phyloP scores from a whole-genome alignment of 1,140 invertebrate species.

The Zaprionus nigranus region DNA sequence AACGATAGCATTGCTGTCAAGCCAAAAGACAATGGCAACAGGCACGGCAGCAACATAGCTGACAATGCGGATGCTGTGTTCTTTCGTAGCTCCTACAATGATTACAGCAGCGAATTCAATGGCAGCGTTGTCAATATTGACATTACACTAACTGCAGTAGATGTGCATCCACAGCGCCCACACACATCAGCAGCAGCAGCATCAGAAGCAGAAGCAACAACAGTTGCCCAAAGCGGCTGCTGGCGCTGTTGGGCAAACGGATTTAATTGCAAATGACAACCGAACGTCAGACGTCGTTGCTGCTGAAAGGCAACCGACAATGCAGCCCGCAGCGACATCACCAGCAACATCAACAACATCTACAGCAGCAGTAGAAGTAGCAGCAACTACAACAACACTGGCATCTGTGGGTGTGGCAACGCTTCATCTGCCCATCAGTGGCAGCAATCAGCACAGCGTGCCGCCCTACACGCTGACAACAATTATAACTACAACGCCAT shows the following conservation, averaged over 20 bases:
- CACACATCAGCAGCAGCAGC: constrained; percentile 22
- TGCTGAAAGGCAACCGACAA: constrained; percentile 43
- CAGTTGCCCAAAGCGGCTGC: constrained; percentile 22
- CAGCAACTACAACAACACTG: constrained; percentile 13
- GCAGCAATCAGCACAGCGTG: constrained; percentile 52
- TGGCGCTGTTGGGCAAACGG: constrained; percentile 55
- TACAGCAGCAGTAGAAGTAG: constrained; percentile 37
- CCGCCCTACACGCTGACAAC: constrained; percentile 68
- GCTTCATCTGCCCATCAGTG: constrained; percentile 28
- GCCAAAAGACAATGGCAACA: constrained; percentile 60
- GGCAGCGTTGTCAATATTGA: constrained; percentile 83
- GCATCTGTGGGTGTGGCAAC: constrained; percentile 25
- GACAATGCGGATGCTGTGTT: constrained; percentile 71
- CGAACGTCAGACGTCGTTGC: constrained; percentile 53
- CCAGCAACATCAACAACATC: constrained; percentile 40
- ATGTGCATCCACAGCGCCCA: constrained; percentile 68
- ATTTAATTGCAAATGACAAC: constrained; percentile 83
- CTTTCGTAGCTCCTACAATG: constrained; percentile 79
- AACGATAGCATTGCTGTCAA: constrained; percentile 23
- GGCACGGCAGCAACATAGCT: constrained; percentile 53
- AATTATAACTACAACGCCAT: constrained; percentile 74
- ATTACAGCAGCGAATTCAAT: constrained; percentile 81
- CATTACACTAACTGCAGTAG: constrained; percentile 82
- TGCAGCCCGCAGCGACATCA: constrained; percentile 24
- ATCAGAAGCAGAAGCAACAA: constrained; percentile 13